phyloP scores from a whole-genome alignment of 2,888 invertebrate genomes.

The Monoplex corrugatus region DNA sequence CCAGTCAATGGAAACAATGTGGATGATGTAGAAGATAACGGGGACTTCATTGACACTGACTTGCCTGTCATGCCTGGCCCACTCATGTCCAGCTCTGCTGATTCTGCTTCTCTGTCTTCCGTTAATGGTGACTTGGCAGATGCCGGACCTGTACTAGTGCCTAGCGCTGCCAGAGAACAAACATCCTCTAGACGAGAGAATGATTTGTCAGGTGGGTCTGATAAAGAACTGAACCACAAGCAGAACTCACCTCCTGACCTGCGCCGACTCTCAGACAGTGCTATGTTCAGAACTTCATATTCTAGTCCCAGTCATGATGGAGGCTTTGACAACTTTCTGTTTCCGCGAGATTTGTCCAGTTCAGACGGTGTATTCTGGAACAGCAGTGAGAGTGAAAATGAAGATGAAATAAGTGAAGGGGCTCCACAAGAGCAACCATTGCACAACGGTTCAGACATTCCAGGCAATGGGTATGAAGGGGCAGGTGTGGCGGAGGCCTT shows the following conservation, averaged over 20 bases:
- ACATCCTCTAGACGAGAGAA: conserved; percentile 14
- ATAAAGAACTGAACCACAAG: conserved; percentile 48
- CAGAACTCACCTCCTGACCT: conserved; percentile 28
- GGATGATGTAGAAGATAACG: conserved; percentile 73
- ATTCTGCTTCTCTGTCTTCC: conserved; percentile 65
- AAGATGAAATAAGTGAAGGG: conserved; percentile 50
- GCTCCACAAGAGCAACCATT: background rate
- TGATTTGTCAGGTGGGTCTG: conserved; percentile 41
- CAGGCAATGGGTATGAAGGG: conserved; percentile 41
- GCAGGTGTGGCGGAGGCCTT: conserved; percentile 49
- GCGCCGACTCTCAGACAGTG: background rate
- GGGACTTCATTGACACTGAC: conserved; percentile 79
- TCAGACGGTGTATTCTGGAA: conserved; percentile 53
- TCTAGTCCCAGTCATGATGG: conserved; percentile 50
- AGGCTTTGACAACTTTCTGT: conserved; percentile 48
- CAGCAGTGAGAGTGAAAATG: conserved; percentile 63
- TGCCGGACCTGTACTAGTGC: background rate
- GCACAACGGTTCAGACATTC: conserved; percentile 2
- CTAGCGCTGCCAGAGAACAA: background rate
- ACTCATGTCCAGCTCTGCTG: conserved; percentile 70
- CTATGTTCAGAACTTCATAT: conserved; percentile 40
- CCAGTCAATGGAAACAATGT: background rate
- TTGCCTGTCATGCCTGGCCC: conserved; percentile 71
- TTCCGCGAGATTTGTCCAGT: conserved; percentile 39
- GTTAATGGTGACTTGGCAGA: conserved; percentile 67